A percentile compares a stretch with the other conserved stretches of the same genome.
Evolutionary conservation across 2,797 vertebrate genomes (phyloP).

Genomic region (Ispidina lecontei): DNA sequence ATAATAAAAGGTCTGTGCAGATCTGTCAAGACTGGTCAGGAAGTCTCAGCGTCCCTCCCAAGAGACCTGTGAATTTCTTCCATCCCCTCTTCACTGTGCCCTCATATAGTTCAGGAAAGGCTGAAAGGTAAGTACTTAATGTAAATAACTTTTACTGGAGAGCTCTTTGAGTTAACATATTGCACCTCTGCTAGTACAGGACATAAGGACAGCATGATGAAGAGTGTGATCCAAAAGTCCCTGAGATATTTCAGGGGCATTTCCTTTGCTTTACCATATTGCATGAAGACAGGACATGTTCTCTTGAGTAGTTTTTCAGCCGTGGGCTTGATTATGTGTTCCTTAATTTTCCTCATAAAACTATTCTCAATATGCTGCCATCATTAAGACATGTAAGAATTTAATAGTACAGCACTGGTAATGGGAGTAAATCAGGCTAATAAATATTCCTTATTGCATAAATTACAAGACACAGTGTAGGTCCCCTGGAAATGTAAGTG

Average conservation of each 20-base stretch:
- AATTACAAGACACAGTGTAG: neutral
- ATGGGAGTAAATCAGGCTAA: neutral
- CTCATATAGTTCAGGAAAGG: neutral
- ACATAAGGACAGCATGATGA: neutral
- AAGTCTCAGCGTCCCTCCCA: neutral
- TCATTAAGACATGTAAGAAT: neutral
- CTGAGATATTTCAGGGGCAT: neutral
- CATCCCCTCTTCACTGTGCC: neutral
- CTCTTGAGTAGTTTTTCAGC: neutral
- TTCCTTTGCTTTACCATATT: neutral
- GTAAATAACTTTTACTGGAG: neutral
- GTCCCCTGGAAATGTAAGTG: neutral
- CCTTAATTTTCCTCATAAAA: constrained; percentile 2
- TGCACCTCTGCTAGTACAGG: neutral
- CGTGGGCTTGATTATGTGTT: neutral
- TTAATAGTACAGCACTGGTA: constrained; percentile 22
- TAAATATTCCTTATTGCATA: neutral
- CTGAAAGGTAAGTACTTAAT: neutral
- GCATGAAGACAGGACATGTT: neutral
- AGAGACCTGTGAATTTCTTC: neutral
- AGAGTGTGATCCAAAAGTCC: neutral
- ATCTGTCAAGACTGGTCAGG: neutral
- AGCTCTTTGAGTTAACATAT: neutral
- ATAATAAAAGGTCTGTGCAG: neutral
- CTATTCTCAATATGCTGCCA: neutral